phyloP scores from a whole-genome alignment of 2,888 invertebrate species.

The Pelosia muscerda region DNA sequence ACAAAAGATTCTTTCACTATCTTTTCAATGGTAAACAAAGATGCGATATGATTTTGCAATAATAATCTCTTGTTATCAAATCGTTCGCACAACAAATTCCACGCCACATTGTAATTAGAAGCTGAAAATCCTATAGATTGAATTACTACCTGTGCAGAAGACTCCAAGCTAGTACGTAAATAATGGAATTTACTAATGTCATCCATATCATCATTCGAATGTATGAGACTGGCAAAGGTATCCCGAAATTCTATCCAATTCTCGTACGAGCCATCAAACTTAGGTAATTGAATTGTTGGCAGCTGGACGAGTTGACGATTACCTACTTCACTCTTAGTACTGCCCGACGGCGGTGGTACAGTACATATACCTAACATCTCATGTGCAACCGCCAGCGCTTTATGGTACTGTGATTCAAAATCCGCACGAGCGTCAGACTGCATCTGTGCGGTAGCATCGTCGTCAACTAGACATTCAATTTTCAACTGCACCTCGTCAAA shows the following conservation, averaged over 20 bases:
- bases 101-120: slow-evolving; percentile 38
- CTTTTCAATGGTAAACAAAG: slow-evolving; percentile 39
- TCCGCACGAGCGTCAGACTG: slow-evolving; percentile 8
- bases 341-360: not conserved
- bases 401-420: slow-evolving; percentile 15
- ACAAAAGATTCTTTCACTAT: slow-evolving; percentile 38
- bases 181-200: slow-evolving; percentile 50
- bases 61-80: slow-evolving; percentile 44
- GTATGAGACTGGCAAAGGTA: slow-evolving; percentile 37
- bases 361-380: not conserved
- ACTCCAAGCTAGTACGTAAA: slow-evolving; percentile 21
- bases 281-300: slow-evolving; percentile 12
- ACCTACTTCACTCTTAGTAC: too few species aligned
- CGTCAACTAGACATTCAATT: slow-evolving; percentile 35
- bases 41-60: slow-evolving; percentile 41
- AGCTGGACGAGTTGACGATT: not conserved
- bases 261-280: slow-evolving; percentile 9
- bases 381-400: not conserved
- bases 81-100: slow-evolving; percentile 42
- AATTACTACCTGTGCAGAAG: slow-evolving; percentile 40
- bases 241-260: slow-evolving; percentile 11
- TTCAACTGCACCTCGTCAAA: slow-evolving; percentile 42
- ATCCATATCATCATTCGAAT: slow-evolving; percentile 42
- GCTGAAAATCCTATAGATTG: slow-evolving; percentile 39
- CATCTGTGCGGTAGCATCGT: slow-evolving; percentile 14